Evolutionary conservation across 2,797 vertebrate genomes (phyloP).

Genomic region (Acanthis flammea): DNA sequence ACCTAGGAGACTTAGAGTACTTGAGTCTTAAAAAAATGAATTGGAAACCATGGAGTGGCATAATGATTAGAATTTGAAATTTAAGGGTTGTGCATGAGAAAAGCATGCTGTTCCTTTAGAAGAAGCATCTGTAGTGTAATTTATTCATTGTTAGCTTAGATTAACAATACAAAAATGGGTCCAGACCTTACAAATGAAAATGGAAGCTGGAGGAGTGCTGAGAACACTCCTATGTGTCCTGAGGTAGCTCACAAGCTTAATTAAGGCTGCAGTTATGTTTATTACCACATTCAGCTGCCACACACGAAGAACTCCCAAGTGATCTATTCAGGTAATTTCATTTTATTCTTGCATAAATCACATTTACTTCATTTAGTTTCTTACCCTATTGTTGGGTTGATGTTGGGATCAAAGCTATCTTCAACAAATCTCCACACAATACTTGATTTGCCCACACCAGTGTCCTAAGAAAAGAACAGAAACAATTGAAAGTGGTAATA

Average conservation of each 20-base stretch:
- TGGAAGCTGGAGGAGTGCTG: neutral
- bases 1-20: neutral
- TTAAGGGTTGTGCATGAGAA: neutral
- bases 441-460: conserved; percentile 88
- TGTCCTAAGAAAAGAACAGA: conserved; percentile 71
- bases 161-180: neutral
- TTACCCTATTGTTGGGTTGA: conserved; percentile 98
- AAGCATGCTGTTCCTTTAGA: neutral
- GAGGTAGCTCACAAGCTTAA: neutral
- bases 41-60: neutral
- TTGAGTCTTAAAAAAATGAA: neutral
- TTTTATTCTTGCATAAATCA: neutral
- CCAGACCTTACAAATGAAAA: neutral
- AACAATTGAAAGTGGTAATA: neutral
- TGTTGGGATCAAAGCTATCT: conserved; percentile 97
- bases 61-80: neutral
- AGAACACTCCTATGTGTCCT: neutral
- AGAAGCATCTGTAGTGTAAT: neutral
- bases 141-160: neutral
- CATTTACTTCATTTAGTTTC: conserved; percentile 27
- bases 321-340: neutral
- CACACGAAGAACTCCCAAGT: neutral
- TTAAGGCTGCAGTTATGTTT: neutral
- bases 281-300: neutral
- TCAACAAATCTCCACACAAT: conserved; percentile 95